phyloP scores from a whole-genome alignment of 2,797 vertebrate species.

The Parotocinclus haroldoi region DNA sequence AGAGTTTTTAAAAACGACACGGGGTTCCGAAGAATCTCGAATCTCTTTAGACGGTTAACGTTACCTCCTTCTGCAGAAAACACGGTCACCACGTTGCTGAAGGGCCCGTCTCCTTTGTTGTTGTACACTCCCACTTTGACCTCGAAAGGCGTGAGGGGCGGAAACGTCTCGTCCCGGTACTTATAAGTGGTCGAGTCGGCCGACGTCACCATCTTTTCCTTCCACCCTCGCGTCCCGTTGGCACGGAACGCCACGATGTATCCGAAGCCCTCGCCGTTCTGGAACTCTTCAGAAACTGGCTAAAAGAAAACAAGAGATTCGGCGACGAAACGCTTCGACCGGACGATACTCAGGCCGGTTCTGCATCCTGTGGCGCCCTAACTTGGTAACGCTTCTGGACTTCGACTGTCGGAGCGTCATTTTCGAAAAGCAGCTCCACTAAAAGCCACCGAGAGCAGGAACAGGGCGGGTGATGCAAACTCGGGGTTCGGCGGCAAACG shows the following conservation, averaged over 20 bases:
- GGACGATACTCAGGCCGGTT: no score
- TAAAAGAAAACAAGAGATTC: conserved; percentile 48
- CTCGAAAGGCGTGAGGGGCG: conserved; percentile 93
- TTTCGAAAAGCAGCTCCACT: no score
- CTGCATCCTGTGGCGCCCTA: no score
- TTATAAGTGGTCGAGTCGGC: conserved; percentile 93
- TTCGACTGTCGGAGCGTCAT: no score
- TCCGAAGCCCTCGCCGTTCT: conserved; percentile 94
- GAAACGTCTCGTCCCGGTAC: conserved; percentile 94
- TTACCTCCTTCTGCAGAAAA: conserved; percentile 95
- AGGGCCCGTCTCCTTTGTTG: conserved; percentile 95
- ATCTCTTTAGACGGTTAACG: no score
- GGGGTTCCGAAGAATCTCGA: no score
- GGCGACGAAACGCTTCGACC: no score
- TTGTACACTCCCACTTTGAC: conserved; percentile 97
- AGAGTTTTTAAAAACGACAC: no score
- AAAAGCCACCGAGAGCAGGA: no score
- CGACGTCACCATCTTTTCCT: conserved; percentile 96
- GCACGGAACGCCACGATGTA: conserved; percentile 96
- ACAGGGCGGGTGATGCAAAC: no score
- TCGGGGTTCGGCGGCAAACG: no score
- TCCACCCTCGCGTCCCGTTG: conserved; percentile 93
- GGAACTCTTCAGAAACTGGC: conserved; percentile 97
- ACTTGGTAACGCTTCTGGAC: no score
- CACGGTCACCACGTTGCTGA: conserved; percentile 88